Conservation (phyloP, 2,888 invertebrate genomes). For the Oligia latruncula region DNA sequence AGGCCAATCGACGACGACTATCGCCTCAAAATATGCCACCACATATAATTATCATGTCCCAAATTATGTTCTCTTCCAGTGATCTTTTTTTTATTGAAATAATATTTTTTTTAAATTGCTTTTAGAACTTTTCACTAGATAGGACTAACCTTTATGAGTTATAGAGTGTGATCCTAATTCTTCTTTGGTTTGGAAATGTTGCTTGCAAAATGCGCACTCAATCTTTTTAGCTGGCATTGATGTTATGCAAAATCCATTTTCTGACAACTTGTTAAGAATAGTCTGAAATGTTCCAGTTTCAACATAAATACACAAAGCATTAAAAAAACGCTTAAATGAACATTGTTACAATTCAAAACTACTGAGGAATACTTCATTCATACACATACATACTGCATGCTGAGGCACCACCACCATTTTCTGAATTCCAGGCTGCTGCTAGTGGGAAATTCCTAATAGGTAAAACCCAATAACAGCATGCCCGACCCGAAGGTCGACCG, state of each 20-base stretch:
- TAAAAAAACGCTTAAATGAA: neutral
- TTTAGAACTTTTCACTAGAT: neutral
- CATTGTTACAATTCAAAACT: neutral
- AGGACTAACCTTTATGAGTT: conserved; percentile 79
- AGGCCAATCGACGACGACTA: neutral
- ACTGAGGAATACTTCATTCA: neutral
- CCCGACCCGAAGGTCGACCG: no score
- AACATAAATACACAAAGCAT: conserved; percentile 20
- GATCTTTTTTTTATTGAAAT: no score
- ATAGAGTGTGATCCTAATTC: conserved; percentile 77
- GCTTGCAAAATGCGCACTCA: conserved; percentile 81
- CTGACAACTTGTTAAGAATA: conserved; percentile 81
- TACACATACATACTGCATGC: no score
- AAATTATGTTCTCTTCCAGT: neutral
- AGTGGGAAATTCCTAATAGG: neutral
- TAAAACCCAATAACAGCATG: no score
- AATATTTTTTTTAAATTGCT: neutral
- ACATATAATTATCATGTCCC: neutral
- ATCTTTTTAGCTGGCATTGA: conserved; percentile 73
- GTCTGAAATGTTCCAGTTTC: conserved; percentile 71
- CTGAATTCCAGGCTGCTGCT: neutral
- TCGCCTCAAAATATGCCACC: no score
- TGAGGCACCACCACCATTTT: neutral
- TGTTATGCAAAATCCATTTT: conserved; percentile 81
- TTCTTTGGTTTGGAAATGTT: conserved; percentile 79